phyloP scores from a whole-genome alignment of 2,888 invertebrate genomes.

The Chymomyza caudatula region DNA sequence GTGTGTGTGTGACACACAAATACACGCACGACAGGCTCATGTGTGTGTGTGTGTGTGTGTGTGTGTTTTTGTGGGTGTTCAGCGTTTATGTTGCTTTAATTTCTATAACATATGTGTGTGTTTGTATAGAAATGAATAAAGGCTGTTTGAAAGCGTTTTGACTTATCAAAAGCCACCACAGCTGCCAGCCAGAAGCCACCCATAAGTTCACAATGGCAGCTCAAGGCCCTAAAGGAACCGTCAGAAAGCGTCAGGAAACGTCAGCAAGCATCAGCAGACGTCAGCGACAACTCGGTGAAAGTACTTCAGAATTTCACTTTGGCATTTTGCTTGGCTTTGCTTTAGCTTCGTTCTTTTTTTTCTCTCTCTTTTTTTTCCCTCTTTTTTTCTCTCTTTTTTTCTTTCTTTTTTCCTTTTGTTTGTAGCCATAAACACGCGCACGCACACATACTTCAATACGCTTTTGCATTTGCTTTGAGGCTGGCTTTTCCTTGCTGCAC shows the following conservation, averaged over 20 bases:
- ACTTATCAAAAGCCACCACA: not conserved
- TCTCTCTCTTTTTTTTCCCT: not conserved
- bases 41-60: not conserved
- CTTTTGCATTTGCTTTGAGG: not conserved
- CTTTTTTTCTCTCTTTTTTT: not conserved
- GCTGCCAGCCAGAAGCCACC: not conserved
- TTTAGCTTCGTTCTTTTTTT: constrained; percentile 24
- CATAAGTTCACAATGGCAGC: not conserved
- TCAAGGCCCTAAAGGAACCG: not conserved
- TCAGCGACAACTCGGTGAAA: constrained; percentile 5
- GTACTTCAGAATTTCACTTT: constrained; percentile 30
- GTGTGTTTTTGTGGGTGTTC: not conserved
- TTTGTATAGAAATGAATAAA: not conserved
- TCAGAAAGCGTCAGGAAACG: not conserved
- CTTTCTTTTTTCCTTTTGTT: not conserved
- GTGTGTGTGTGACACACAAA: constrained; percentile 5
- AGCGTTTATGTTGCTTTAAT: constrained; percentile 35
- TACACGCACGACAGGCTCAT: not conserved
- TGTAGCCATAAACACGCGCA: not conserved
- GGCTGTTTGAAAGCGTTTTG: not conserved
- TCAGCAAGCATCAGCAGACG: not conserved
- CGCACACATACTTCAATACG: not conserved
- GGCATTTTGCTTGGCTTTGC: constrained; percentile 45
- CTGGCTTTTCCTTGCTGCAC: constrained; percentile 38
- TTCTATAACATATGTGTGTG: constrained; percentile 5